These are phyloP conservation scores for Australoheros facetus DNA, from an alignment of 2,797 vertebrate genomes.

Conservation along the genomic window DNA sequence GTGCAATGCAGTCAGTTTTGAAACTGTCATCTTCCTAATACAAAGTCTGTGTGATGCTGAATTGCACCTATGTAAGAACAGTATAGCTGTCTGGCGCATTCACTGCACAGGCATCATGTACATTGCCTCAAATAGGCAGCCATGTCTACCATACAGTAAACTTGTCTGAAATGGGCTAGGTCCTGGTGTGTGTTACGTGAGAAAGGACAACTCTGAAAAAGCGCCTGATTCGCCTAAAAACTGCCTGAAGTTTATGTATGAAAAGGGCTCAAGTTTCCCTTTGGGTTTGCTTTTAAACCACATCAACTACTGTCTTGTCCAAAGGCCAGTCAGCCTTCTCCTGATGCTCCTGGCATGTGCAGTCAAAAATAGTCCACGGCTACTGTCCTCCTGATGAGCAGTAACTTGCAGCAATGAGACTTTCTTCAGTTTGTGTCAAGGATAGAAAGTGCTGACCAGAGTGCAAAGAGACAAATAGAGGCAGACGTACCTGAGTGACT, in stretches of 20 bases:
- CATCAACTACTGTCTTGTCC: constrained; percentile 40
- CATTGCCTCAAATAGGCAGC: no score
- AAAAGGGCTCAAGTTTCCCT: constrained; percentile 5
- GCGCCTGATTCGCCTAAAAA: neutral
- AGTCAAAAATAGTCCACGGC: constrained; percentile 52
- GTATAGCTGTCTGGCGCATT: neutral
- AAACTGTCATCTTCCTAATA: neutral
- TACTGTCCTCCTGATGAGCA: constrained; percentile 45
- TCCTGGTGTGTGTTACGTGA: neutral
- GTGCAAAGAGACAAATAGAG: constrained; percentile 34
- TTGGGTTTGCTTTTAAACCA: neutral
- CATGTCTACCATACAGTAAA: neutral
- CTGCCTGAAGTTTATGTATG: neutral
- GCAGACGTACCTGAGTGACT: constrained; percentile 44
- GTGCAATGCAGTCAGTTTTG: neutral
- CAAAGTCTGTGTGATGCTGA: neutral
- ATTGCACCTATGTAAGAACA: neutral
- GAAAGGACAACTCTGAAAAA: neutral
- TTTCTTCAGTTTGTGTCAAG: constrained; percentile 45
- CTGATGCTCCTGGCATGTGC: constrained; percentile 25
- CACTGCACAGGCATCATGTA: neutral
- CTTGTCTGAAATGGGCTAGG: neutral
- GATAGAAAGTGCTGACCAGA: constrained; percentile 59
- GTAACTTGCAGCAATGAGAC: constrained; percentile 61
- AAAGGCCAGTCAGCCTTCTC: constrained; percentile 35